Conservation (phyloP, 2,113 vertebrate species). For the Takifugu flavidus region DNA sequence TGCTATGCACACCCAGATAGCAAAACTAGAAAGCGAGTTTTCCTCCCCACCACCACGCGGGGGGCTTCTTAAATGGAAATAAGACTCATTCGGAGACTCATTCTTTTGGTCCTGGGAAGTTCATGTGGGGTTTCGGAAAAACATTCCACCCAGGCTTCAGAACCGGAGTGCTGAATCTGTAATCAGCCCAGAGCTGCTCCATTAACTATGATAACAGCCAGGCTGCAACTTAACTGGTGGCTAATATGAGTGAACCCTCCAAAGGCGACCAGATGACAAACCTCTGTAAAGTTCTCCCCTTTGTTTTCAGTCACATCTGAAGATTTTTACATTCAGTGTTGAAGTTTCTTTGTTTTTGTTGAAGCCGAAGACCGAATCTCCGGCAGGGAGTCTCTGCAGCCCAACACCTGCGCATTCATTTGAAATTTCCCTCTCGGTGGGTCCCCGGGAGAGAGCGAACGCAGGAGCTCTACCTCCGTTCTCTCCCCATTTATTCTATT, state of each 20-base stretch:
- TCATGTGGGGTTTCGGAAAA: slow-evolving; percentile 44
- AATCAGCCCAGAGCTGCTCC: slow-evolving; percentile 60
- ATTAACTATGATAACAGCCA: slow-evolving; percentile 63
- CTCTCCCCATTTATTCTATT: slow-evolving; percentile 16
- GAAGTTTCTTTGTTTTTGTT: slow-evolving; percentile 20
- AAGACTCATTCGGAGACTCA: slow-evolving; percentile 32
- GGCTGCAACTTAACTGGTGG: slow-evolving; percentile 40
- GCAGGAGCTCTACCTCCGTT: slow-evolving; percentile 39
- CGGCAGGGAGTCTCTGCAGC: no score
- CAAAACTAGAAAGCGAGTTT: slow-evolving; percentile 11
- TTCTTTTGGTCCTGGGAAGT: slow-evolving; percentile 44
- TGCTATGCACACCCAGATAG: slow-evolving; percentile 27
- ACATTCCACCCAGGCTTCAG: slow-evolving; percentile 40
- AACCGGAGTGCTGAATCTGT: slow-evolving; percentile 38
- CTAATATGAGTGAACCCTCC: slow-evolving; percentile 53
- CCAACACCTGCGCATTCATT: slow-evolving; percentile 14
- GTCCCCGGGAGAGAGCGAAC: slow-evolving; percentile 23
- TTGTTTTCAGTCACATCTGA: slow-evolving; percentile 17
- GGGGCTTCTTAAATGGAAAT: slow-evolving; percentile 30
- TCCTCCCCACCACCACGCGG: neutral
- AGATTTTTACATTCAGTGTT: slow-evolving; percentile 11
- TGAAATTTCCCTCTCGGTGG: slow-evolving; percentile 30
- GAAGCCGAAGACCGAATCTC: slow-evolving; percentile 39
- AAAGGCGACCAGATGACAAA: slow-evolving; percentile 48
- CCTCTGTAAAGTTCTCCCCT: slow-evolving; percentile 26